Percentiles rank a stretch among this genome's conserved stretches.
Conservation (phyloP, 2,113 vertebrate genomes). For the Callopanchax toddi region DNA sequence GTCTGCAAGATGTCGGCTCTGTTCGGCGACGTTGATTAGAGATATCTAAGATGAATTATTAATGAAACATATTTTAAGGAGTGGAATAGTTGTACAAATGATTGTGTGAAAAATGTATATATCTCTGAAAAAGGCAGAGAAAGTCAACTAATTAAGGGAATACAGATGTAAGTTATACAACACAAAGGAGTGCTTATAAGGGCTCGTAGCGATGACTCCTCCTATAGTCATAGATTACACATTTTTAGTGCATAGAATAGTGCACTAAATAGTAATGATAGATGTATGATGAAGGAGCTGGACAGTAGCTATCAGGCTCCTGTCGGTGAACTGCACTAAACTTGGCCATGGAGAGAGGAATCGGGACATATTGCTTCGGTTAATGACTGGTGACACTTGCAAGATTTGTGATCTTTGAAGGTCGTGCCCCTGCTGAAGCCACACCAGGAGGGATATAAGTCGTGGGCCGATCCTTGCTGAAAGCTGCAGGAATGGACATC, state of each 20-base stretch:
- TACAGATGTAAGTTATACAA: constrained; percentile 13
- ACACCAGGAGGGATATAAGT: constrained; percentile 66
- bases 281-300: constrained; percentile 27
- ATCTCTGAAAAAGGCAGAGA: constrained; percentile 5
- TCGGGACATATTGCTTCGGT: constrained; percentile 73
- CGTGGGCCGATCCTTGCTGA: constrained; percentile 57
- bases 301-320: constrained; percentile 47
- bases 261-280: constrained; percentile 35
- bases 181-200: constrained; percentile 3
- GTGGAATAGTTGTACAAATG: constrained; percentile 32
- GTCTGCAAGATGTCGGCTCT: constrained; percentile 30
- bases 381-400: constrained; percentile 76
- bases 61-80: constrained; percentile 45
- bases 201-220: constrained; percentile 17
- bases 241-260: constrained; percentile 27
- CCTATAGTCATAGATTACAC: constrained; percentile 40
- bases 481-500: constrained; percentile 57
- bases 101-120: constrained; percentile 34
- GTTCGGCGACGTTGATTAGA: constrained; percentile 45
- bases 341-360: constrained; percentile 44
- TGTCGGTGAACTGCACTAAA: constrained; percentile 41
- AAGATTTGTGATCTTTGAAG: constrained; percentile 76
- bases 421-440: constrained; percentile 64
- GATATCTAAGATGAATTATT: constrained; percentile 59
- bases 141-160: constrained; percentile 11